Base-by-base conservation (phyloP, 2,797 vertebrate species). In the Sternotherus odoratus region DNA sequence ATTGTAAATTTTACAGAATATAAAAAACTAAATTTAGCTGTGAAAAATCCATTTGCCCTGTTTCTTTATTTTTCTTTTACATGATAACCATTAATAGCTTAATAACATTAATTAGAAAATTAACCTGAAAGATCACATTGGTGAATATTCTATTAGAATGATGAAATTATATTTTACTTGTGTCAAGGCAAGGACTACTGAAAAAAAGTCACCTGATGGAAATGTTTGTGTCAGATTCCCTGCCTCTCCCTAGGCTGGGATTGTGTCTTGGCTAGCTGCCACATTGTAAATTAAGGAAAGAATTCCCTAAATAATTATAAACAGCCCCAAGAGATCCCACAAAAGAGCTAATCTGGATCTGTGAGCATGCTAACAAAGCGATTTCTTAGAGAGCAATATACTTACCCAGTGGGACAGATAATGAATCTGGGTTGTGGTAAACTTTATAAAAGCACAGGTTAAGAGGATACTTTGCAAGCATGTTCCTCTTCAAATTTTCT, bases 251-350 rank as follows among this genome's bases (percentile, higher is more conserved):
- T 90, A 49, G 85, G 92, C 89, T 97, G 92, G 84, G 86, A 97
- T 96, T 69, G n/a, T 39, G n/a, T 36, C 21, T 69, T 69, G 66
- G 66, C 66, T 97, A 97, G 90, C 91, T 96, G 95, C 89, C 87
- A 53, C 21, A 91, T 97, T 96, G 97, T 95, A 98, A 98, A 97
- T 63, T 97, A 97, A 97, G 83, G 79, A 91, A 87, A 97, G 94
- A 98, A 97, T 97, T 98, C 97, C 96, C 97, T 86, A 96, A 97
- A 97, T 97, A 97, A 95, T 96, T 98, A 96, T 94, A 97, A 97
- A 96, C 91, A 96, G 95, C 88, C 97, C 91, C 97, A 91, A 93
- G 97, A 98, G 97, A 98, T 91, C 87, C 90, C 84, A 82, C 91
- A 94, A 95, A 95, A 95, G 90, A 98, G 95, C 97, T 96, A 96